phyloP scores from a whole-genome alignment of 2,888 invertebrate species.

The Amitus sp. region DNA sequence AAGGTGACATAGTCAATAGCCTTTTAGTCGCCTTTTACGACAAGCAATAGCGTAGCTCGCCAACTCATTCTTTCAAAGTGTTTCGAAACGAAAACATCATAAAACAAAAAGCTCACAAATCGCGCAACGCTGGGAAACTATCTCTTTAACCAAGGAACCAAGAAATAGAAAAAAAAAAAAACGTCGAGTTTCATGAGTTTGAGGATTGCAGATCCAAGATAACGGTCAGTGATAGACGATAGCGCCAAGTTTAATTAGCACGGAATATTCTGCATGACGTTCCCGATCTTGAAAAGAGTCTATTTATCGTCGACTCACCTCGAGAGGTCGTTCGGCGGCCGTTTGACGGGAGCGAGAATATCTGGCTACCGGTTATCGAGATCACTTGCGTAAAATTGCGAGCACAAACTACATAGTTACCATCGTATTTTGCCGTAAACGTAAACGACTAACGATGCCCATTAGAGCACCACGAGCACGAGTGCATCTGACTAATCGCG shows the following conservation, averaged over 20 bases:
- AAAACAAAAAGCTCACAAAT: not conserved
- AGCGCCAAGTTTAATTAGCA: slow-evolving; percentile 1
- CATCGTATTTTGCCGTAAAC: slow-evolving; percentile 26
- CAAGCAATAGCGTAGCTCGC: slow-evolving; percentile 9
- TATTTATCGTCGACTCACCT: slow-evolving; percentile 5
- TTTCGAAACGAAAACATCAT: slow-evolving; percentile 36
- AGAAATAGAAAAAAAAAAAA: too few species aligned
- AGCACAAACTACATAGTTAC: slow-evolving; percentile 24
- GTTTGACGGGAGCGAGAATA: slow-evolving; percentile 6
- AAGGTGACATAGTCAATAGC: slow-evolving; percentile 40
- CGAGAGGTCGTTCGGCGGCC: slow-evolving; percentile 2
- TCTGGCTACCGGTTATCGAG: slow-evolving; percentile 11
- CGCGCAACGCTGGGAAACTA: too few species aligned
- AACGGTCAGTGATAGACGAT: too few species aligned
- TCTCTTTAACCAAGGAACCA: too few species aligned
- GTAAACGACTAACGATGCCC: slow-evolving; percentile 61
- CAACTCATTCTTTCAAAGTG: slow-evolving; percentile 24
- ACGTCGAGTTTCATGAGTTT: too few species aligned
- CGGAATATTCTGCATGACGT: not conserved
- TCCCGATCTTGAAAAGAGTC: slow-evolving; percentile 2
- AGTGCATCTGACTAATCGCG: slow-evolving; percentile 60
- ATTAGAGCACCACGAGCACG: slow-evolving; percentile 57
- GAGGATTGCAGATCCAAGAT: too few species aligned
- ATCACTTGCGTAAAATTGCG: slow-evolving; percentile 17
- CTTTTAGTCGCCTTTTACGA: slow-evolving; percentile 43